Percentiles rank a stretch among this genome's conserved stretches.
Evolutionary conservation across 2,113 vertebrate species (phyloP).

Genomic region (Phyllopteryx taeniolatus): DNA sequence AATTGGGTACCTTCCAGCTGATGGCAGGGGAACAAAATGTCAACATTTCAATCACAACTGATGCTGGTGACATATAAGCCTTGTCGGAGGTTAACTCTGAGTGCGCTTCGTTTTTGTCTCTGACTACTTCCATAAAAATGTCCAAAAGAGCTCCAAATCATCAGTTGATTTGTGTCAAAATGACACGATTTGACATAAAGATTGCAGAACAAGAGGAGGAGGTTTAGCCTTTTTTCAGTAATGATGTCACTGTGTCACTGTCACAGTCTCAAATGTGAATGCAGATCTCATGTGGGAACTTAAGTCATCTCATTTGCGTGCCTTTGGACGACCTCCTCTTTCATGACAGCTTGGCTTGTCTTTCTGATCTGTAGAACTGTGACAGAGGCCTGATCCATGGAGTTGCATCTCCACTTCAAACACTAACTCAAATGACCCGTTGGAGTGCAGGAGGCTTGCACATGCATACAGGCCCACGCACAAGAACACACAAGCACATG

Average conservation of each 20-base stretch:
- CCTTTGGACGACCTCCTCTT: conserved; percentile 40
- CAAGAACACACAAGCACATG: background rate
- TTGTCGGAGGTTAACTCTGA: background rate
- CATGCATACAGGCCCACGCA: conserved; percentile 15
- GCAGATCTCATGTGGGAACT: conserved; percentile 13
- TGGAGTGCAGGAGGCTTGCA: conserved; percentile 20
- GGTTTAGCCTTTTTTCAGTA: background rate
- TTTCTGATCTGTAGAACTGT: conserved; percentile 50
- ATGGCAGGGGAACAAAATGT: background rate
- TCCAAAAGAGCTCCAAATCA: background rate
- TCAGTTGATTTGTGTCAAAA: background rate
- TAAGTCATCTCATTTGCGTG: conserved; percentile 43
- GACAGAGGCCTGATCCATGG: conserved; percentile 46
- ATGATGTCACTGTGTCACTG: background rate
- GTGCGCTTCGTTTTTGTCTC: background rate
- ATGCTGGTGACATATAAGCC: background rate
- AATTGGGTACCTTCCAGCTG: background rate
- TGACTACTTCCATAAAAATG: background rate
- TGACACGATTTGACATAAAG: background rate
- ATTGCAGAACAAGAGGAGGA: background rate
- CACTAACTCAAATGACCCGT: conserved; percentile 45
- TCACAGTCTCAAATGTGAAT: background rate
- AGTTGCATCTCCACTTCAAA: conserved; percentile 57
- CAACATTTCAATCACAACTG: background rate
- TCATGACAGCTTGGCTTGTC: conserved; percentile 30